These are phyloP conservation scores for Drosophila sproati DNA, from an alignment of 1,140 invertebrate genomes.

Conservation along the genomic window DNA sequence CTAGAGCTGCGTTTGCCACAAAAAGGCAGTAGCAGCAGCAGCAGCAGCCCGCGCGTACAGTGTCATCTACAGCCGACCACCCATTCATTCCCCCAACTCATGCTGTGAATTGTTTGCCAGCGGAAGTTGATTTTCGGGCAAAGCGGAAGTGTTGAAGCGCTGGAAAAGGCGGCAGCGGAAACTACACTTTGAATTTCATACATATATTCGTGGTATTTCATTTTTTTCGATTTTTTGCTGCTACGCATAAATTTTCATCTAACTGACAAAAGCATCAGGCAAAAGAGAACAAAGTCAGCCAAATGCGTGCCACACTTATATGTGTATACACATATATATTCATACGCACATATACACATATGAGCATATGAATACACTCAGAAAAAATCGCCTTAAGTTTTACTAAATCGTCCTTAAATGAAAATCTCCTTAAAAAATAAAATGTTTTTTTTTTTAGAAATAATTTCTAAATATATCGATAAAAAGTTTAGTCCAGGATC, in stretches of 20 bases:
- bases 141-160: constrained; percentile 67
- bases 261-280: constrained; percentile 41
- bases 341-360: not conserved
- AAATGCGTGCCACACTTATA: constrained; percentile 10
- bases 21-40: constrained; percentile 17
- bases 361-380: not conserved
- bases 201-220: constrained; percentile 34
- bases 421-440: too few species aligned
- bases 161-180: constrained; percentile 19
- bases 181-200: constrained; percentile 53
- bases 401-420: too few species aligned
- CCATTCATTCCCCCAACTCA: not conserved
- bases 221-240: constrained; percentile 35
- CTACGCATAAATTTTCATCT: constrained; percentile 68
- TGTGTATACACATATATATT: not conserved
- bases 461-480: too few species aligned
- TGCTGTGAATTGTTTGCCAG: constrained; percentile 67
- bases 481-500: not conserved
- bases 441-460: too few species aligned
- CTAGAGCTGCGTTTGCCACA: constrained; percentile 54
- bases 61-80: not conserved
- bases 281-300: constrained; percentile 9
- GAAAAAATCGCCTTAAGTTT: too few species aligned
- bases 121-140: constrained; percentile 75
- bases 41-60: not conserved